Conservation (phyloP, 30 jellyfish, hydroid and myxozoan species). For the Turritopsis rubra region DNA sequence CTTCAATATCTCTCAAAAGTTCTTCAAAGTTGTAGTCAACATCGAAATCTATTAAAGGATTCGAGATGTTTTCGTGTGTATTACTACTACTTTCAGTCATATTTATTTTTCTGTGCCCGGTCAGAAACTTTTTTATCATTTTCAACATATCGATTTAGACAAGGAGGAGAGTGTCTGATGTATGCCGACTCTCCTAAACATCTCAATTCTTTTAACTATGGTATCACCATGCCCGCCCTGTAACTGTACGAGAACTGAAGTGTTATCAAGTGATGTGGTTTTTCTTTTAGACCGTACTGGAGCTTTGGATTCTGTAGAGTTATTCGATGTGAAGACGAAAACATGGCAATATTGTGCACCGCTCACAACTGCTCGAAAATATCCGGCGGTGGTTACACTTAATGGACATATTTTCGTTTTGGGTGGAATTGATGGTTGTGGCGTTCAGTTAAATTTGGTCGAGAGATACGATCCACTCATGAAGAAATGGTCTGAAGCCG, state of each 20-base stretch:
- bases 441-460: not conserved
- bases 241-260: not conserved
- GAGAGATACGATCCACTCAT: not conserved
- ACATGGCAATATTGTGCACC: slow-evolving; percentile 15
- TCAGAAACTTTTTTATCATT: too few relatives aligned
- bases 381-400: slow-evolving; percentile 2
- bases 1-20: too few relatives aligned
- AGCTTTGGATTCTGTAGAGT: slow-evolving; percentile 8
- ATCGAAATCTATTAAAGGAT: too few relatives aligned
- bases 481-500: not conserved
- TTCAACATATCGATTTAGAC: too few relatives aligned
- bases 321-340: not conserved
- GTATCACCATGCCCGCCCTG: not conserved
- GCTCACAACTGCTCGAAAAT: not conserved
- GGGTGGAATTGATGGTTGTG: not conserved
- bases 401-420: not conserved
- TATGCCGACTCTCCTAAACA: too few relatives aligned
- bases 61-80: too few relatives aligned
- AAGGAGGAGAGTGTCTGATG: too few relatives aligned
- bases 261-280: not conserved
- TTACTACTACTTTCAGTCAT: too few relatives aligned
- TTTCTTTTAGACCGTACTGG: slow-evolving; percentile 69
- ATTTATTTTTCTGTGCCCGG: too few relatives aligned
- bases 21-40: too few relatives aligned
- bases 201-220: too few relatives aligned